Base-by-base conservation (phyloP, 2,797 vertebrate species). In the Urophycis tenuis region DNA sequence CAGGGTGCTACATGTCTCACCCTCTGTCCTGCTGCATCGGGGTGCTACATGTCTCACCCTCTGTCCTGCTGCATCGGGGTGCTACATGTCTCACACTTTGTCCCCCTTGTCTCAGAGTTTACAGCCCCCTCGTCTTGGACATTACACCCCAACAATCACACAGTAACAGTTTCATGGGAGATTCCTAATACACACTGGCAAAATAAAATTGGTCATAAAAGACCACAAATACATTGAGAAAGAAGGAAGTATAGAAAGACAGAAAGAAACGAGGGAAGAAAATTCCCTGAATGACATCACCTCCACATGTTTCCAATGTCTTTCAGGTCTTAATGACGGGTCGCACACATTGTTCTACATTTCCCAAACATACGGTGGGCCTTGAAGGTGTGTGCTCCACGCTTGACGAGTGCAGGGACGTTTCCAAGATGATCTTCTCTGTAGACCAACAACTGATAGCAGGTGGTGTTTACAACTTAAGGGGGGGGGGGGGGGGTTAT, bases 381-480 rank as follows among this genome's bases (percentile, higher is more conserved):
- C 87, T 79, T 85, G 78, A 89, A n/a, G n/a, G n/a, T 82, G 79
- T 78, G 29, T 5, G 76, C 81, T 79, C 74, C 81, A 22, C 11
- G 74, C 75, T 70, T 80, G 83, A 74, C 22, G 83, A 80, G 79
- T 77, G 74, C 10, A 2, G 80, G 75, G 74, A 78, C 79, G 73
- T 85, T 84, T 81, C 84, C 78, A 72, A 80, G 80, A 87, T 77
- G 73, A 86, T 79, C 77, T 79, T 85, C 80, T 75, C 82, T 84
- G 77, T 75, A 83, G 82, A 88, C 90, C 83, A 86, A 76, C 80
- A 85, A 88, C 88, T 85, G 89, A 86, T 89, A 85, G 84, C 83
- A 84, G 83, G 83, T 85, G 71, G 49, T 25, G 81, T 75, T 72
- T 85, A 71, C 6, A 64, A 84, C 85, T 87, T 86, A 83, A 88